Evolutionary conservation across 2,113 vertebrate species (phyloP), one percentile per base, ranked within the genome.

Genomic region (Rousettus leschenaultii): DNA sequence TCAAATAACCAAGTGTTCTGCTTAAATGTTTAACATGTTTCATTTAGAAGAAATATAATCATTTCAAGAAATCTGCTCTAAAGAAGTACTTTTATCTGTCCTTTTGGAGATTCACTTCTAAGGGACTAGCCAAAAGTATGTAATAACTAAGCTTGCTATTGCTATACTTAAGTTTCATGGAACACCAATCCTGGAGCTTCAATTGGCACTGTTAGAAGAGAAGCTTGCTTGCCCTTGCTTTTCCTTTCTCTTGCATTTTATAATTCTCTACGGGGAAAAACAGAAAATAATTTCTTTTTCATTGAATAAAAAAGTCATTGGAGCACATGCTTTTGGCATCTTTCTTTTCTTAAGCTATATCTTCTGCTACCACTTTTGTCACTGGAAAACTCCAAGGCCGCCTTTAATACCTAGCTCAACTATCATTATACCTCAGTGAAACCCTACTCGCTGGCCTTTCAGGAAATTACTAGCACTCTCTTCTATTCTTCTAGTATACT

Each of bases 21-120:
- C 40, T 96, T 95, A 65, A 92, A 92, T 82, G 84, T 65, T 88
- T 93, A 35, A 86, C 91, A 51, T 53, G 15, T 74, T 71, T 83
- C 79, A 40, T 80, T 92, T 35, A 73, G 43, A 74, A 96, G 57
- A 94, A 61, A 91, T 16, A 75, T 4, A 83, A 84, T 83, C 63
- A 95, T 87, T 96, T 94, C 73, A 96, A 75, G 55, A 84, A 84
- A 88, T 77, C 74, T 80, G 73, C 78, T 92, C 53, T 51, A 9
- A 86, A 43, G 63, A 89, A 92, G 30, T 45, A 88, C 26, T 55
- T 51, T 63, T 16, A 59, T 30, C 5, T 48, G 55, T 53, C 35
- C n/a, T 57, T 94, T 70, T 26, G 65, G 59, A 95, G 77, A 75
- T 28, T 77, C n/a, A 57, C 38, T 89, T 92, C 77, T 80, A 85